These are phyloP conservation scores for Aphidius gifuensis DNA, from an alignment of 1,140 invertebrate genomes.

Conservation along the genomic window DNA sequence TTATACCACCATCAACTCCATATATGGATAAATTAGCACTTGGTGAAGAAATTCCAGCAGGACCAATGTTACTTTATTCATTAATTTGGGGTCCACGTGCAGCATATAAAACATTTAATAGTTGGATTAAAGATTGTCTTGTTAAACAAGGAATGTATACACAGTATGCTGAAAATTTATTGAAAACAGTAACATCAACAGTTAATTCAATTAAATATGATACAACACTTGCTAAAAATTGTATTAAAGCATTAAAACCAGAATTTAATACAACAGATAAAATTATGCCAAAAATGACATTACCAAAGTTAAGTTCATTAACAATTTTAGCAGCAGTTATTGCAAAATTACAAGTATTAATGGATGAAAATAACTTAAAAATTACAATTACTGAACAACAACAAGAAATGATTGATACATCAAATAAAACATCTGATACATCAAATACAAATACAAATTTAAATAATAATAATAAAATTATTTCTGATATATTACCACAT, in stretches of 20 bases:
- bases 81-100: conserved; percentile 71
- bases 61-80: conserved; percentile 66
- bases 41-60: conserved; percentile 58
- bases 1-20: conserved; percentile 83
- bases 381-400: conserved; percentile 26
- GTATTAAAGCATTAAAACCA: conserved; percentile 63
- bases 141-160: conserved; percentile 87
- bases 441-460: conserved; percentile 28
- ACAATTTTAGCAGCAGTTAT: conserved; percentile 66
- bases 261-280: conserved; percentile 48
- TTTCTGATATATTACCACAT: conserved; percentile 63
- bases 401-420: conserved; percentile 19
- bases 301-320: conserved; percentile 66
- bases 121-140: conserved; percentile 76
- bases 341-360: conserved; percentile 67
- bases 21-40: conserved; percentile 77
- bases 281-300: conserved; percentile 54
- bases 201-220: conserved; percentile 68
- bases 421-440: conserved; percentile 36
- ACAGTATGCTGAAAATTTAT: conserved; percentile 73
- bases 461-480: conserved; percentile 39
- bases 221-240: conserved; percentile 67
- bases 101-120: conserved; percentile 63
- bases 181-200: conserved; percentile 67
- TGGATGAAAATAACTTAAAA: conserved; percentile 56